Evolutionary conservation across 2,113 vertebrate genomes (phyloP), one percentile per base, ranked within the genome.

Genomic region (Hipposideros armiger): DNA sequence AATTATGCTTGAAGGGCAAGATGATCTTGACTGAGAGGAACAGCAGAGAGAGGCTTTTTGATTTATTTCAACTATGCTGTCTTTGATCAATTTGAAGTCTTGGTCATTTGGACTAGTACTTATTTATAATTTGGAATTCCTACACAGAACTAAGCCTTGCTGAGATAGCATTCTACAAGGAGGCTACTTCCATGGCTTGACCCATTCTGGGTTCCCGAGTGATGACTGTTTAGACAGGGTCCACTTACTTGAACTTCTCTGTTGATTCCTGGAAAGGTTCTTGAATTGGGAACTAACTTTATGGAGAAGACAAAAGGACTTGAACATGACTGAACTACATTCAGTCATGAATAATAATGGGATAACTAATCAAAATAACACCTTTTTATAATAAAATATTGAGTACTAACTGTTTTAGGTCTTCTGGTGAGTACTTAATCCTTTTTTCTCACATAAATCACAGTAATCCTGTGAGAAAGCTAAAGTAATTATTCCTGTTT

Each of bases 401-500:
- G 56, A 76, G 17, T 4, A 20, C 22, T 83, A n/a, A 58, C 19
- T 64, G 7, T 86, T 96, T n/a, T 85, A 22, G 50, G 47, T 40
- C 50, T 28, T 67, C 47, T 84, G 60, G 26, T 67, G 69, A 90
- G 16, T 1, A 3, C 50, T 73, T 56, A 22, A 40, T 69, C 30
- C n/a, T 81, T 92, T 67, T 50, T 78, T 72, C 67, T 60, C 24
- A 32, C 36, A 1, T 64, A 91, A 90, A 87, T 32, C 13, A 8
- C 19, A 91, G n/a, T 52, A 45, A 72, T 82, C 30, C 42, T 64
- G 6, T 81, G 26, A 93, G n/a, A 72, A 82, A 69, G 78, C 20
- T 84, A 56, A 77, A 94, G 40, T 96, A 40, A 42, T 70, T 69
- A 76, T 66, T 95, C 36, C 30, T 52, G 58, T 78, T 85, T 91